Evolutionary conservation across 2,113 vertebrate genomes (phyloP).

Genomic region (Nothoprocta pentlandii): DNA sequence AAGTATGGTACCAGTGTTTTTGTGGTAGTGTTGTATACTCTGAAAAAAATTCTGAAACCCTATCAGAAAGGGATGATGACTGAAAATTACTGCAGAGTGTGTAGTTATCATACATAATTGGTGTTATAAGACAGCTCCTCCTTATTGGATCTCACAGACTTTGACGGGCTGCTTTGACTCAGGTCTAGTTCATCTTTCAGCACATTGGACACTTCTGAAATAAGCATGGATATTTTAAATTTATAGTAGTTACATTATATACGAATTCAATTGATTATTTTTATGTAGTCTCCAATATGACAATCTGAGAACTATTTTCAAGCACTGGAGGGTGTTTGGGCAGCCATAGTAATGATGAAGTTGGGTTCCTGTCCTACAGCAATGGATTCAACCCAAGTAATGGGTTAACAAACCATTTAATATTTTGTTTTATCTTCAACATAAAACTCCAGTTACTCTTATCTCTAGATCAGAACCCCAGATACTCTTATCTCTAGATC

Average conservation of each 20-base stretch:
- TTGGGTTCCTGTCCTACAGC: neutral
- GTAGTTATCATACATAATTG: neutral
- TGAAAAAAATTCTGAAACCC: neutral
- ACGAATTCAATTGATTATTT: neutral
- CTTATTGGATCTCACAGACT: neutral
- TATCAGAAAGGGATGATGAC: neutral
- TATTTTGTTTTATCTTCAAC: conserved; percentile 12
- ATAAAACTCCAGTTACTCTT: neutral
- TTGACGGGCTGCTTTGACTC: neutral
- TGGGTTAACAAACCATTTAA: neutral
- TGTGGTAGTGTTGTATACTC: neutral
- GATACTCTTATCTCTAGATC: conserved; percentile 15
- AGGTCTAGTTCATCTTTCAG: neutral
- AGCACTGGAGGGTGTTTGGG: neutral
- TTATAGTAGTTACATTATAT: neutral
- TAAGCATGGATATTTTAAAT: neutral
- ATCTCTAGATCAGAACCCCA: conserved; percentile 17
- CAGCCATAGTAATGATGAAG: neutral
- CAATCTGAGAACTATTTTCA: neutral
- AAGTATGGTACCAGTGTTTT: neutral
- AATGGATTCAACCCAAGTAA: neutral
- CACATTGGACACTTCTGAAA: neutral
- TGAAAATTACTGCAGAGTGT: neutral
- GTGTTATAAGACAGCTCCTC: neutral
- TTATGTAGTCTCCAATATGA: neutral